Percentiles rank a stretch among this genome's conserved stretches.
Evolutionary conservation across 2,797 vertebrate species (phyloP).

Genomic region (Ptychobarbus kaznakovi): DNA sequence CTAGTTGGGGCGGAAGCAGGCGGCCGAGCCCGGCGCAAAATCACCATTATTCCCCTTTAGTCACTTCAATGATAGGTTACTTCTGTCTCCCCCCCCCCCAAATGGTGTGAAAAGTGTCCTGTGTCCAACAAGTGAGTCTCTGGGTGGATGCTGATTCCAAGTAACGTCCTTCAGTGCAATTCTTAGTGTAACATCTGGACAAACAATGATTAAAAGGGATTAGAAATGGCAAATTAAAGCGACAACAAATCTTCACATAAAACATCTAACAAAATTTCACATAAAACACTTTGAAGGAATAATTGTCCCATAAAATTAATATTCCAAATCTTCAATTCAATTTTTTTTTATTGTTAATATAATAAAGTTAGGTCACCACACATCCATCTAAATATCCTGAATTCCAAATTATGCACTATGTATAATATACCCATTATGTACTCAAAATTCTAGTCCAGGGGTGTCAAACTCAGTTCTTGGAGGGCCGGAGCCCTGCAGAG

Average conservation of each 20-base stretch:
- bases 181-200: conserved; percentile 91
- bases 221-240: not conserved
- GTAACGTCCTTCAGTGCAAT: conserved; percentile 81
- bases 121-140: conserved; percentile 75
- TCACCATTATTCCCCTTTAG: conserved; percentile 99
- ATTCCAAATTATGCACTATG: too few relatives aligned
- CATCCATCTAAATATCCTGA: not conserved
- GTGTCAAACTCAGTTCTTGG: too few relatives aligned
- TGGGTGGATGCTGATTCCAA: conserved; percentile 80
- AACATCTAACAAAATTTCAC: not conserved
- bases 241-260: not conserved
- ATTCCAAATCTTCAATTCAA: not conserved
- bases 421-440: too few relatives aligned
- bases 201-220: conserved; percentile 5
- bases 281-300: not conserved
- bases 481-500: too few relatives aligned
- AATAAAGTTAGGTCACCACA: not conserved
- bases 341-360: not conserved
- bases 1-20: conserved; percentile 99
- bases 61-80: conserved; percentile 99
- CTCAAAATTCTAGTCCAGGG: too few relatives aligned
- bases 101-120: conserved; percentile 79
- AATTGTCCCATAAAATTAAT: not conserved
- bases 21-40: conserved; percentile 99
- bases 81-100: conserved; percentile 84